phyloP scores from a whole-genome alignment of 2,113 vertebrate genomes.

The Pogonocichla stellata region DNA sequence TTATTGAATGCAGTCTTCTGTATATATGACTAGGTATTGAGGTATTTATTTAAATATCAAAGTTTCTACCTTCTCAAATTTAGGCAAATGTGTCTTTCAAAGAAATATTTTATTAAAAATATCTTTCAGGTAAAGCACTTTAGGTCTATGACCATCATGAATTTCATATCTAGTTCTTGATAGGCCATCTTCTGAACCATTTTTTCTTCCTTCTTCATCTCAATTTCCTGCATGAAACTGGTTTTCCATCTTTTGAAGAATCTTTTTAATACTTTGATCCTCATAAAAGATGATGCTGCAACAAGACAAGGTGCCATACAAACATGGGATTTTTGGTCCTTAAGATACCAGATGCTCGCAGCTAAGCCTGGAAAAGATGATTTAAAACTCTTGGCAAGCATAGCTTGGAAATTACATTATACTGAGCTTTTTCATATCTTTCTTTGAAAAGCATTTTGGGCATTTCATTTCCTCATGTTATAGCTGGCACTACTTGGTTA shows the following conservation, averaged over 20 bases:
- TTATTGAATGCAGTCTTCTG: not conserved
- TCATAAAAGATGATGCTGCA: not conserved
- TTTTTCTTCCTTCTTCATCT: not conserved
- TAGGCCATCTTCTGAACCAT: not conserved
- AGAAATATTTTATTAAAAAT: not conserved
- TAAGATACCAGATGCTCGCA: not conserved
- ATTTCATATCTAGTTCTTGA: not conserved
- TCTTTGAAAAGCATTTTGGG: not conserved
- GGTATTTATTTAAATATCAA: not conserved
- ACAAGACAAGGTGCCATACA: not conserved
- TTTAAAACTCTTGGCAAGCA: not conserved
- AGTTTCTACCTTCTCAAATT: not conserved
- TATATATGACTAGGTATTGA: not conserved
- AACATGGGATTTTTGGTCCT: not conserved
- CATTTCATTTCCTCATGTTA: not conserved
- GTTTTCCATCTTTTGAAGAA: not conserved
- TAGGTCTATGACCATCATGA: not conserved
- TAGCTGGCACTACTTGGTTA: not conserved
- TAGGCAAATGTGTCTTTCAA: not conserved
- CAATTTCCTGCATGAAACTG: not conserved
- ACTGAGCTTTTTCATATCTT: not conserved
- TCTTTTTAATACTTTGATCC: not conserved
- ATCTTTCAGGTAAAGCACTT: not conserved
- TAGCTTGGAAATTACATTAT: not conserved
- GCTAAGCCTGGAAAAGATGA: not conserved